Base-by-base conservation (phyloP, 1,140 invertebrate species). In the Pemphigus obesinymphae region DNA sequence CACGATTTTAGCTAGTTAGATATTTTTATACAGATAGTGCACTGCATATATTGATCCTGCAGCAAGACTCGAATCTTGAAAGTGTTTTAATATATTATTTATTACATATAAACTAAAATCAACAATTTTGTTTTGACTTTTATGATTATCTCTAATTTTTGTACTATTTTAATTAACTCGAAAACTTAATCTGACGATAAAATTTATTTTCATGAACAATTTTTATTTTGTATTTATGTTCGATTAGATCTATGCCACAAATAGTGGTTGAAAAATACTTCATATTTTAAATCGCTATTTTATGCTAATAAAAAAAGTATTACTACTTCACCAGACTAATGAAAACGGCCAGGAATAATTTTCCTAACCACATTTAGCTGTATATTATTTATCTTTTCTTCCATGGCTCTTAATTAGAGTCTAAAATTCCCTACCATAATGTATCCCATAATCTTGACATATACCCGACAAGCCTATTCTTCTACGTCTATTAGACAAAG, bases 361-460 rank as follows among this genome's bases (percentile, higher is more conserved):
- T 34, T 20, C 10, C 2, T 13, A 37, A n/a, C n/a, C 63, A 23
- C 31, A 37, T 68, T 68, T 68, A 68, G 34, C 8, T 23, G 20
- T 23, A n/a, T 68, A 66, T 66, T 66, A 40, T 68, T 68, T 68
- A 68, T 68, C 31, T 68, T 68, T 68, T 68, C 34, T 37, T 20
- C 37, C 61, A 11, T 37, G n/a, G 31, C 61, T 34, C 34, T 68
- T 68, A 34, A 68, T 68, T 37, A 68, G 34, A 68, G 31, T 68
- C 63, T 10, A 10, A 68, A 34, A 68, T 68, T 68, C 10, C 34
- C 29, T 61, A 15, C 17, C n/a, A 20, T 20, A 40, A 40, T 6
- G 63, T 37, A 7, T 37, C 31, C 34, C n/a, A n/a, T 68, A 68
- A 68, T 40, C 63, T 37, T 68, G 31, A 66, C 61, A 66, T 37